These are phyloP conservation scores for Pseudotriccus pelzelni DNA, from an alignment of 2,797 vertebrate genomes.

Conservation along the genomic window DNA sequence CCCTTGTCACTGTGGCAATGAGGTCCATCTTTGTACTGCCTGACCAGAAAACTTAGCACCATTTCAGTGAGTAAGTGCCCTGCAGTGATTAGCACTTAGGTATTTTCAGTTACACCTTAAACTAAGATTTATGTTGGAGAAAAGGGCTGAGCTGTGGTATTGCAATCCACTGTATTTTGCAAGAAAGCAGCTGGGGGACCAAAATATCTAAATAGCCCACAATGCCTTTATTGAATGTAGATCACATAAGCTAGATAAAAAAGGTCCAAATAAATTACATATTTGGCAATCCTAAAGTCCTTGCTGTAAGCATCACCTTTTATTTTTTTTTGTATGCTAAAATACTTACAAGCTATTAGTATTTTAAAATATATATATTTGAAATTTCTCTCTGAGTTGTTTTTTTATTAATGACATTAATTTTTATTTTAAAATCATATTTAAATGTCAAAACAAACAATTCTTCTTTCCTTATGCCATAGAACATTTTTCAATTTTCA, in stretches of 20 bases:
- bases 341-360: background rate
- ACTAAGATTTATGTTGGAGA: background rate
- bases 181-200: background rate
- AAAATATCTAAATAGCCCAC: background rate
- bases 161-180: background rate
- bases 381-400: background rate
- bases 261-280: background rate
- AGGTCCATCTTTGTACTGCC: background rate
- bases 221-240: rapidly evolving
- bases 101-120: background rate
- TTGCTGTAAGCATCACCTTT: background rate
- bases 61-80: background rate
- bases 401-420: background rate
- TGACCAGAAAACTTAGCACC: background rate
- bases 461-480: background rate
- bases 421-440: background rate
- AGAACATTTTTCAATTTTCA: background rate
- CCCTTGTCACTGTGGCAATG: background rate
- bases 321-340: background rate
- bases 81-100: background rate
- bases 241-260: background rate
- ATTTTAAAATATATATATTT: background rate
- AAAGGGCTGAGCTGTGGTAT: background rate
- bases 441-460: background rate
- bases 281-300: background rate